phyloP scores from a whole-genome alignment of 2,888 invertebrate species.

The Phorcus lineatus region DNA sequence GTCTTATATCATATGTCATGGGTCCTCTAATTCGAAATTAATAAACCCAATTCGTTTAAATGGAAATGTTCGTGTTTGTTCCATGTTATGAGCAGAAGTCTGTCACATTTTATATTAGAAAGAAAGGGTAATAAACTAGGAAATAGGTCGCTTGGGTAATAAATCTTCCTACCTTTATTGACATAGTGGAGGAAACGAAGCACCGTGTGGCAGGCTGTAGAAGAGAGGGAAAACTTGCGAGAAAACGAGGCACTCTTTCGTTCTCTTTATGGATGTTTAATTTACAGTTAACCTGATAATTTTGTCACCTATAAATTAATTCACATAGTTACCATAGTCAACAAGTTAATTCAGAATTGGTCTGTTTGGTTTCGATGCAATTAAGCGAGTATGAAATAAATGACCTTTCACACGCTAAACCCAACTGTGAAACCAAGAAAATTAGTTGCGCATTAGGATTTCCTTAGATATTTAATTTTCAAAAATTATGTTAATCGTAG shows the following conservation, averaged over 20 bases:
- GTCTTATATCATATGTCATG: too few relatives aligned
- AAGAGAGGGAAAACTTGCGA: not conserved
- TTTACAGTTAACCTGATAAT: not conserved
- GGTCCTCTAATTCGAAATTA: too few relatives aligned
- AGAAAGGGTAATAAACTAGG: constrained; percentile 1
- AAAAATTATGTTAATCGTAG: too few relatives aligned
- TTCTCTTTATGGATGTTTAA: constrained; percentile 5
- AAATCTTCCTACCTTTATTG: constrained; percentile 12
- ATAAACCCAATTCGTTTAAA: not conserved
- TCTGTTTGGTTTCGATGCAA: too few relatives aligned
- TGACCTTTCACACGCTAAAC: too few relatives aligned
- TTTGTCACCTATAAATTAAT: too few relatives aligned
- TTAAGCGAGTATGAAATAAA: too few relatives aligned
- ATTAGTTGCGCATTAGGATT: too few relatives aligned
- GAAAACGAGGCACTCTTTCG: not conserved
- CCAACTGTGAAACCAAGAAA: too few relatives aligned
- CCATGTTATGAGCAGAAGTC: not conserved
- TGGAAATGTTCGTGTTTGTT: not conserved
- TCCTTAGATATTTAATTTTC: too few relatives aligned
- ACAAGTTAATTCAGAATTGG: too few relatives aligned
- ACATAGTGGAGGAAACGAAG: not conserved
- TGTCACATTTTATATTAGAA: constrained; percentile 15
- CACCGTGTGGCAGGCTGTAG: not conserved
- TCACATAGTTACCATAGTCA: too few relatives aligned
- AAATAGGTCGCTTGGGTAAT: constrained; percentile 8